Evolutionary conservation across 2,888 invertebrate species (phyloP).

Genomic region (Spilosoma lubricipeda): DNA sequence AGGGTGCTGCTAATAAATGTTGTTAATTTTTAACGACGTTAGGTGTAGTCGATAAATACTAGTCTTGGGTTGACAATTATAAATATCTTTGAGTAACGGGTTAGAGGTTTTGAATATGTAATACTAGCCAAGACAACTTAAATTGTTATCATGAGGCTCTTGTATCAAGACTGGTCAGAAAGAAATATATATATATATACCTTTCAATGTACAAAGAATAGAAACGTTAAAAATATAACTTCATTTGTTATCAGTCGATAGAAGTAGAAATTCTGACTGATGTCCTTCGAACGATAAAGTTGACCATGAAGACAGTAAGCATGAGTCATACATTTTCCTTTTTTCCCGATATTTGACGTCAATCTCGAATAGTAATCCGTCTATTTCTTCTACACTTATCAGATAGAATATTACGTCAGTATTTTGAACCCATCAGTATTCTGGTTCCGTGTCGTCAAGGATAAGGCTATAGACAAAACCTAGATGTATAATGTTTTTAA

Average conservation of each 20-base stretch:
- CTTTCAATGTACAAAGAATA: too few species aligned
- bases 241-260: not conserved
- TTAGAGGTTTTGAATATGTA: too few species aligned
- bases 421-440: constrained; percentile 20
- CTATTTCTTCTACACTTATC: constrained; percentile 1
- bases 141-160: too few species aligned
- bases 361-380: not conserved
- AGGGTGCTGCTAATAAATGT: too few species aligned
- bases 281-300: constrained; percentile 14
- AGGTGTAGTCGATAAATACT: too few species aligned
- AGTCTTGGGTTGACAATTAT: too few species aligned
- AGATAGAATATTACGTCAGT: constrained; percentile 13
- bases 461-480: constrained; percentile 14
- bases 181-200: too few species aligned
- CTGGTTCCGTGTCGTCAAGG: constrained; percentile 5
- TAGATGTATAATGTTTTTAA: constrained; percentile 18
- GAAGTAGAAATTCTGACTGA: constrained; percentile 6
- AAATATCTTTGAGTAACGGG: too few species aligned
- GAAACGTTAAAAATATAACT: not conserved
- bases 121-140: too few species aligned
- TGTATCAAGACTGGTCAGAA: too few species aligned
- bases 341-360: constrained; percentile 8
- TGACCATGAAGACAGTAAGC: not conserved
- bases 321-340: constrained; percentile 6
- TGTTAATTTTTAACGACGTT: too few species aligned